These are phyloP conservation scores for Bombus ignitus DNA, from an alignment of 1,140 invertebrate species.

Conservation along the genomic window DNA sequence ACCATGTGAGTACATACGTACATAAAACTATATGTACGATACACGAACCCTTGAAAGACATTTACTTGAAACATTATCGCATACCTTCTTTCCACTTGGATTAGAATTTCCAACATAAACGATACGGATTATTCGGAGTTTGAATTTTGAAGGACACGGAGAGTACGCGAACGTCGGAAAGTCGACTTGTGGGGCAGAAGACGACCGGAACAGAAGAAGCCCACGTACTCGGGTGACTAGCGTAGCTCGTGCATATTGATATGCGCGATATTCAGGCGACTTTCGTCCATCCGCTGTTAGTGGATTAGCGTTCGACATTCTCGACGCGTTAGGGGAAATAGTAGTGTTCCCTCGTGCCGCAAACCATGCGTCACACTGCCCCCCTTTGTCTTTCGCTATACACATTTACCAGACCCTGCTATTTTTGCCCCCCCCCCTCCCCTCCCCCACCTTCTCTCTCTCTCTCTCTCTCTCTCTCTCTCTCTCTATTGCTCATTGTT, in stretches of 20 bases:
- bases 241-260: constrained; percentile 36
- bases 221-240: background rate
- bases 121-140: background rate
- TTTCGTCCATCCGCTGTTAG: constrained; percentile 30
- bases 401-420: constrained; percentile 42
- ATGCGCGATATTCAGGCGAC: constrained; percentile 34
- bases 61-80: too few relatives aligned
- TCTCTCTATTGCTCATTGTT: constrained; percentile 32
- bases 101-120: background rate
- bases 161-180: background rate
- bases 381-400: constrained; percentile 44
- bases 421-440: constrained; percentile 39
- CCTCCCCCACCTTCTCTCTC: background rate
- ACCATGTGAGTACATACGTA: background rate
- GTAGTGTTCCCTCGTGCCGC: constrained; percentile 47
- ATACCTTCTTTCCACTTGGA: too few relatives aligned
- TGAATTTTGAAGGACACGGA: background rate
- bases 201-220: constrained; percentile 13
- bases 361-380: constrained; percentile 54
- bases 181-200: constrained; percentile 25
- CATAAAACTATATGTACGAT: background rate
- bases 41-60: too few relatives aligned
- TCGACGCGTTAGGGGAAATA: constrained; percentile 56
- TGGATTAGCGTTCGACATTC: constrained; percentile 49
- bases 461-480: background rate